Evolutionary conservation across 2,888 invertebrate genomes (phyloP).

Genomic region (Trissolcus brochymenae): DNA sequence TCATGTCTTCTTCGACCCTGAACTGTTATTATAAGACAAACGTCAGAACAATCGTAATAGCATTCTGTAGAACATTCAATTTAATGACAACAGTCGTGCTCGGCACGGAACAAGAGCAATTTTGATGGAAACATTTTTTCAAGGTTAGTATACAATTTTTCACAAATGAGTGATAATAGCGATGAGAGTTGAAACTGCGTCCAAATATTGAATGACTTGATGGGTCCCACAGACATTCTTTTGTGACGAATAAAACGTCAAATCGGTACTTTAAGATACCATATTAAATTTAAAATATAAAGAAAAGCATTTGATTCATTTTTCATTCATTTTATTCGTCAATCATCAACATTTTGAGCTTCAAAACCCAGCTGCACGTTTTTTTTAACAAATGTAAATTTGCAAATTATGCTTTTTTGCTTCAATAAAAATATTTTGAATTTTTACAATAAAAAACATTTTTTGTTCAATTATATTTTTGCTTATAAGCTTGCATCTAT

Average conservation of each 20-base stretch:
- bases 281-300: background rate
- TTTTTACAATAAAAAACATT: too few species aligned
- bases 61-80: slow-evolving; percentile 22
- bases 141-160: slow-evolving; percentile 68
- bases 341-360: slow-evolving; percentile 4
- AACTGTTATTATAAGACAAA: slow-evolving; percentile 14
- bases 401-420: too few species aligned
- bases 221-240: slow-evolving; percentile 22
- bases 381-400: too few species aligned
- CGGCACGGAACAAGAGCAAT: slow-evolving; percentile 57
- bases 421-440: too few species aligned
- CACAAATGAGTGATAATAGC: slow-evolving; percentile 52
- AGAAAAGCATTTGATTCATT: slow-evolving; percentile 1
- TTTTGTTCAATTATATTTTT: background rate
- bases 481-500: slow-evolving; percentile 19
- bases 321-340: slow-evolving; percentile 47
- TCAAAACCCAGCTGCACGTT: too few species aligned
- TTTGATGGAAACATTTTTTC: slow-evolving; percentile 66
- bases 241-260: slow-evolving; percentile 52
- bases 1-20: slow-evolving; percentile 22
- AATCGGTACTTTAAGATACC: background rate
- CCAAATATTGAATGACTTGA: slow-evolving; percentile 26
- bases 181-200: slow-evolving; percentile 24
- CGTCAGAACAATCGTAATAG: slow-evolving; percentile 12
- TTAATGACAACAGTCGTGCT: slow-evolving; percentile 27